Percentiles rank a stretch among this genome's conserved stretches.
phyloP scores from a whole-genome alignment of 92 coral and sea anemone species.

The Actinostola sp. region DNA sequence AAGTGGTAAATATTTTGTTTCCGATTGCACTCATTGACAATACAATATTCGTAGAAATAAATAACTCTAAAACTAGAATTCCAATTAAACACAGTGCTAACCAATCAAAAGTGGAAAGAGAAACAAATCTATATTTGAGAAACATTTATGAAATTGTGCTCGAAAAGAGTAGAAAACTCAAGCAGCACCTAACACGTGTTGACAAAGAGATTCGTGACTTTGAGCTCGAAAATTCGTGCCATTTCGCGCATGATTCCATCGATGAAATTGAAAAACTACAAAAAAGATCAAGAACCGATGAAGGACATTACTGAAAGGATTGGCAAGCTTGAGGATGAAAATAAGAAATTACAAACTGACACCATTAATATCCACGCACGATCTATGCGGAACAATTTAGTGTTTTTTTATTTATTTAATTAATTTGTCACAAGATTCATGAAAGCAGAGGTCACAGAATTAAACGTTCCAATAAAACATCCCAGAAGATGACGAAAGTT shows the following conservation, averaged over 20 bases:
- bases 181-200: neutral
- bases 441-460: no score
- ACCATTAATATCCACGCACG: neutral
- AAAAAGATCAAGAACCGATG: neutral
- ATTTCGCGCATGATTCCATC: neutral
- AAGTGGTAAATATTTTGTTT: no score
- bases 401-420: no score
- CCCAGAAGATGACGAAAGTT: slow-evolving; percentile 5
- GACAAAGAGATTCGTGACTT: neutral
- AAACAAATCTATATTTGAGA: no score
- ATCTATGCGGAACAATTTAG: neutral
- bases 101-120: no score
- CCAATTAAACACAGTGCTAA: no score
- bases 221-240: neutral
- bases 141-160: neutral
- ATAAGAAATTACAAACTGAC: neutral
- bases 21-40: no score
- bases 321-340: neutral
- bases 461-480: no score
- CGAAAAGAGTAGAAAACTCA: neutral
- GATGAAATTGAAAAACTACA: neutral
- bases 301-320: neutral
- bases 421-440: no score
- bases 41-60: no score
- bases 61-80: no score